A percentile compares a stretch with the other conserved stretches of the same genome.
phyloP scores from a whole-genome alignment of 1,140 invertebrate species.

The Diplogasteroides magnus region DNA sequence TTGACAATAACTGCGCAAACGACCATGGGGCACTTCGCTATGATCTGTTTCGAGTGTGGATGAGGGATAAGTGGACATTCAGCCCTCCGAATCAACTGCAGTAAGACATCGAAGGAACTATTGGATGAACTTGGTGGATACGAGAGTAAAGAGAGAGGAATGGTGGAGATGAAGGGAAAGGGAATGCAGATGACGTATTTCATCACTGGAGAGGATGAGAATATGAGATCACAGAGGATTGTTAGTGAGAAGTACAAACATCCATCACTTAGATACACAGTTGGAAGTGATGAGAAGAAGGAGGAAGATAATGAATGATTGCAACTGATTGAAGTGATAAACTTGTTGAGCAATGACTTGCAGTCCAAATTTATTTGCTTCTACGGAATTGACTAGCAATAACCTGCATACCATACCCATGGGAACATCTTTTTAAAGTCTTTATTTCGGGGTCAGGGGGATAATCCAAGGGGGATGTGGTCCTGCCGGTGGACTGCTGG shows the following conservation, averaged over 20 bases:
- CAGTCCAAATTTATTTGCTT: too few species aligned
- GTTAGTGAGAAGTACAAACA: neutral
- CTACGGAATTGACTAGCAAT: too few species aligned
- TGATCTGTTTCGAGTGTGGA: conserved; percentile 68
- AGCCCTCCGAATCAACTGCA: conserved; percentile 64
- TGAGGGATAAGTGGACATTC: too few species aligned
- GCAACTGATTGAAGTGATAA: too few species aligned
- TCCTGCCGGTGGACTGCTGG: too few species aligned
- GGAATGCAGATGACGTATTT: conserved; percentile 26
- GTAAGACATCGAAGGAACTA: conserved; percentile 31
- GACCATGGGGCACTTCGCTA: conserved; percentile 83
- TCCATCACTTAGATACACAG: neutral
- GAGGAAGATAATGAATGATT: too few species aligned
- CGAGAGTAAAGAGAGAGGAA: conserved; percentile 48
- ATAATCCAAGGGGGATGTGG: too few species aligned
- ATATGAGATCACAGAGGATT: neutral
- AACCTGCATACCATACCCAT: too few species aligned
- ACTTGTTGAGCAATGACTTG: too few species aligned
- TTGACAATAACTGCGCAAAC: too few species aligned
- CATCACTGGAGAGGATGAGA: conserved; percentile 6
- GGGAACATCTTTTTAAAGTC: too few species aligned
- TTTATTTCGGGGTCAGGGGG: too few species aligned
- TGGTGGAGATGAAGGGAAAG: conserved; percentile 55
- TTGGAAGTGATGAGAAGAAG: neutral
- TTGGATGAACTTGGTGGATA: conserved; percentile 16